Conservation (phyloP, 2,888 invertebrate species). For the Eledone cirrhosa region DNA sequence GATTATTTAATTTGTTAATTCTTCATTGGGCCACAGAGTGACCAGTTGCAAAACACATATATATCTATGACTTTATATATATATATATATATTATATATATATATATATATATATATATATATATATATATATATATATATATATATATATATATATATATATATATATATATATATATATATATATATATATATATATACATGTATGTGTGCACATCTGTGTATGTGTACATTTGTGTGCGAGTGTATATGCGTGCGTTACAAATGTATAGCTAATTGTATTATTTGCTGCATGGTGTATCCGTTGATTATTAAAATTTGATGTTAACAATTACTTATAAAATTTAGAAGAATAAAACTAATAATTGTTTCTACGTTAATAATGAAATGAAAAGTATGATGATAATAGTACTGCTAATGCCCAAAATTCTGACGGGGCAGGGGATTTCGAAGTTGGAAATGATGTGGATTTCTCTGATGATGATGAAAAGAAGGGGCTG, state of each 20-base stretch:
- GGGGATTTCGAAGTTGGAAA: too few relatives aligned
- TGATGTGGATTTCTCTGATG: too few relatives aligned
- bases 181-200: neutral
- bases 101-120: conserved; percentile 31
- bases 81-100: conserved; percentile 27
- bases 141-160: neutral
- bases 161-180: neutral
- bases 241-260: neutral
- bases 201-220: neutral
- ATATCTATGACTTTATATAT: neutral
- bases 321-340: too few relatives aligned
- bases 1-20: too few relatives aligned
- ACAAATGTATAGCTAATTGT: neutral
- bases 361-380: too few relatives aligned
- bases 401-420: neutral
- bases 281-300: too few relatives aligned
- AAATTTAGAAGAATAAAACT: too few relatives aligned
- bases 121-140: conserved; percentile 24
- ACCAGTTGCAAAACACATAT: too few relatives aligned
- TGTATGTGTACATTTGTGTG: neutral
- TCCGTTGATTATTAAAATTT: too few relatives aligned
- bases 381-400: neutral
- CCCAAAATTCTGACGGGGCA: neutral
- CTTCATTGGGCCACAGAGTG: too few relatives aligned
- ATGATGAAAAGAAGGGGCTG: too few relatives aligned